Conservation (phyloP, 2,113 vertebrate genomes). For the Edolisoma coerulescens region DNA sequence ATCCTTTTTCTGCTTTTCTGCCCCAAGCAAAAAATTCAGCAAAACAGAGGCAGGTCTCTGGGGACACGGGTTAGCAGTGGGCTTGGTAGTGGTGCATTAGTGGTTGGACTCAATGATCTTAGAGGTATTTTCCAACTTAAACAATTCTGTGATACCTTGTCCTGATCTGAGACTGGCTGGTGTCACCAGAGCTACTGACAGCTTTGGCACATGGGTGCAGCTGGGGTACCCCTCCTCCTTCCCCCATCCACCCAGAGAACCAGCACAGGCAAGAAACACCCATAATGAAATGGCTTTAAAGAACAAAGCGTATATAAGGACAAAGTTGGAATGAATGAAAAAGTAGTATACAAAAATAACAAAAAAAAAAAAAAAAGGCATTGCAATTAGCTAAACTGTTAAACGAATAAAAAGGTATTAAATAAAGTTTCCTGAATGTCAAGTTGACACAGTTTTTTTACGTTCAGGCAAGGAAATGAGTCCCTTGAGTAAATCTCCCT, state of each 20-base stretch:
- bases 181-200: background rate
- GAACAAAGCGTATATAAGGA: background rate
- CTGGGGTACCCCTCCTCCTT: background rate
- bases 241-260: background rate
- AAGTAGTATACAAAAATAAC: background rate
- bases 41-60: background rate
- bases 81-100: background rate
- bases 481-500: background rate
- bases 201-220: background rate
- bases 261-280: background rate
- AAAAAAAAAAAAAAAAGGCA: background rate
- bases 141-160: background rate
- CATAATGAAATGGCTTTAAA: background rate
- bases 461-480: background rate
- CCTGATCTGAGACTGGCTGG: background rate
- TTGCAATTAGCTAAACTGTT: background rate
- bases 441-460: background rate
- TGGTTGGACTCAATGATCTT: background rate
- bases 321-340: background rate
- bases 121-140: background rate
- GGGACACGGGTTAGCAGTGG: background rate
- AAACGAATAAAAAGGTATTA: background rate
- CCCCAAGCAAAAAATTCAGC: background rate
- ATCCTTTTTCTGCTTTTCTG: background rate
- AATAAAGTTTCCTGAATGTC: background rate